Conservation (phyloP, 2,888 invertebrate genomes). For the Trilocha varians region DNA sequence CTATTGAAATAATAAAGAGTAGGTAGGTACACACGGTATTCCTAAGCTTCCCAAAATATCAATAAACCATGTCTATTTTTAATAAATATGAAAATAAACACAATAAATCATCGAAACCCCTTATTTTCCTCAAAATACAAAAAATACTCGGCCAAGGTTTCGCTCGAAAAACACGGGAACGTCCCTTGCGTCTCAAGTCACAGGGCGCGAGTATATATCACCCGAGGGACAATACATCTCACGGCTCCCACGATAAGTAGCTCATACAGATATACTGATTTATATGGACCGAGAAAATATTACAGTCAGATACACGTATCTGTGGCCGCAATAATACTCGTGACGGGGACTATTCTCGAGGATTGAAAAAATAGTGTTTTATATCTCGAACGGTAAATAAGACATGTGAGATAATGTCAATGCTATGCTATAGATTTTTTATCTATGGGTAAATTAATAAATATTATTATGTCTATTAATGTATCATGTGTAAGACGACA, state of each 20-base stretch:
- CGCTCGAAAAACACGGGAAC: constrained; percentile 20
- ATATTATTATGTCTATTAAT: too few relatives aligned
- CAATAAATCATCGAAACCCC: constrained; percentile 1
- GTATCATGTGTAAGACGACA: too few relatives aligned
- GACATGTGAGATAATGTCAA: too few relatives aligned
- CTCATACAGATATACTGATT: constrained; percentile 58
- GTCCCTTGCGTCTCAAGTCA: constrained; percentile 37
- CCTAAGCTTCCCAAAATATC: too few relatives aligned
- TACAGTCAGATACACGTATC: constrained; percentile 26
- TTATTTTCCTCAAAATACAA: constrained; percentile 5
- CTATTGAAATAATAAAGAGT: too few relatives aligned
- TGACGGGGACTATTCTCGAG: constrained; percentile 16
- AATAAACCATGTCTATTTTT: too few relatives aligned
- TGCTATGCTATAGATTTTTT: too few relatives aligned
- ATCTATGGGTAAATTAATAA: too few relatives aligned
- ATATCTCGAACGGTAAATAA: constrained; percentile 1
- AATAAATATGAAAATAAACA: constrained; percentile 4
- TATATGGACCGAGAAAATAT: constrained; percentile 51
- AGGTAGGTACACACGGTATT: too few relatives aligned
- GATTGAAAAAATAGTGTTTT: constrained; percentile 20
- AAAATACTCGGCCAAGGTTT: constrained; percentile 14
- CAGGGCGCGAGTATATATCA: constrained; percentile 40
- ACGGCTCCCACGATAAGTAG: constrained; percentile 54
- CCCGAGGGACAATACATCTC: constrained; percentile 55
- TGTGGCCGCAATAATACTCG: constrained; percentile 21